Base-by-base conservation (phyloP, 1,140 invertebrate species). In the Polypedilum vanderplanki region DNA sequence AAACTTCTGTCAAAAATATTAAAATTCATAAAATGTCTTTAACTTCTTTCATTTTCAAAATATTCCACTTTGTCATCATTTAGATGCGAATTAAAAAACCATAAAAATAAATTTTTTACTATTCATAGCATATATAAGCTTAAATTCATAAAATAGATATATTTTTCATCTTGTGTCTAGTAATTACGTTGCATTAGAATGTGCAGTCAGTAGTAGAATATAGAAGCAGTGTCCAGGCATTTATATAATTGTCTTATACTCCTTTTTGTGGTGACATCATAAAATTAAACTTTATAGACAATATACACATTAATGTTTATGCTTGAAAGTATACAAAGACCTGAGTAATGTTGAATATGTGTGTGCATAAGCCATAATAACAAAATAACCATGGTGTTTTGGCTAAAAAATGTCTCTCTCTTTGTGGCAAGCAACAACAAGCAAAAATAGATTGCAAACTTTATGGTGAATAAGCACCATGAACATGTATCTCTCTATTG, bases 11-110 rank as follows among this genome's bases (percentile, higher is more conserved):
- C n/a, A n/a, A n/a, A n/a, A 33, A 33, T 33, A 3, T 33, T 33
- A 33, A 33, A 33, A 5, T 33, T 33, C 5, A 5, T 3, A 33
- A 33, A 33, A 33, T 33, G 1, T 33, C 24, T 33, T 5, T 33
- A 3, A 33, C 24, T 33, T 33, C 24, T 33, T 57, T 57, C n/a
- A 57, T 12, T 57, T 57, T 1, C 46, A 57, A 2, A 15, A 18
- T 8, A 8, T 70, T 70, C 65, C 17, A n/a, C 18, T 8, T 70
- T 17, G 20, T 70, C 65, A 70, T 70, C 65, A 20, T 70, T 70
- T 70, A 70, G 65, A 7, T 18, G 20, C 65, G 65, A 70, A 70
- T 70, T 70, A 70, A 70, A 70, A 70, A 70, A 17, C 17, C 65
- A 70, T 70, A 70, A 70, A 70, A 70, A 70, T 70, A 70, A 70